Conservation (phyloP, 1,140 invertebrate species). For the Cyclargus thomasi region DNA sequence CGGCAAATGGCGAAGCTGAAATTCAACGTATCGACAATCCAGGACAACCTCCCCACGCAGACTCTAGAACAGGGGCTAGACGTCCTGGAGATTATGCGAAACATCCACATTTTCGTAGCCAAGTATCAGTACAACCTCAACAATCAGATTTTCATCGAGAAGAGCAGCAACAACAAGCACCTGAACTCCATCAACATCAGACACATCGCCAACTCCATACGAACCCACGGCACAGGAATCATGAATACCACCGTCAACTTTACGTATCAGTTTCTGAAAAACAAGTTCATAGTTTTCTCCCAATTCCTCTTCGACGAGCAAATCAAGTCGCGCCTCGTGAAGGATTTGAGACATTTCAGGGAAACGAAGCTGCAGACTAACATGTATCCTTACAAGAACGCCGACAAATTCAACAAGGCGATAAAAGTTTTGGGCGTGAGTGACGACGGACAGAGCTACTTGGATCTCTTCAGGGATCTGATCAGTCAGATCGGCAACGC, state of each 20-base stretch:
- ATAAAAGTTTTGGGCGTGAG: conserved; percentile 93
- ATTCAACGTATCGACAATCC: conserved; percentile 86
- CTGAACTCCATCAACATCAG: conserved; percentile 96
- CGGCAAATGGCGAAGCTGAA: conserved; percentile 92
- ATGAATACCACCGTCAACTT: conserved; percentile 98
- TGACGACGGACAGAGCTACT: conserved; percentile 88
- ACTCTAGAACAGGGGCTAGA: conserved; percentile 98
- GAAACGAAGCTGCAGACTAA: conserved; percentile 76
- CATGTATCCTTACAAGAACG: conserved; percentile 90
- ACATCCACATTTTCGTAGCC: conserved; percentile 96
- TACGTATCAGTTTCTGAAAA: conserved; percentile 96
- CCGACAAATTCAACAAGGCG: conserved; percentile 95
- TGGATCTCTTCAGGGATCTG: conserved; percentile 94
- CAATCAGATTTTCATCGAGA: conserved; percentile 97
- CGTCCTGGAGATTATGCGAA: conserved; percentile 97
- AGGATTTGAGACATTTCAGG: conserved; percentile 87
- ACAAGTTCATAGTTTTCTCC: conserved; percentile 96
- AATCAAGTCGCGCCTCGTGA: conserved; percentile 95
- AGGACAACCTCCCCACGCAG: conserved; percentile 96
- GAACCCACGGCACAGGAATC: conserved; percentile 97
- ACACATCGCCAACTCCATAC: conserved; percentile 97
- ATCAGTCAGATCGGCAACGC: conserved; percentile 98
- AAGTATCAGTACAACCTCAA: conserved; percentile 97
- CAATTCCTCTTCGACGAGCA: conserved; percentile 99
- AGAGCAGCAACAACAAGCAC: conserved; percentile 93